Base-by-base conservation (phyloP, 2,797 vertebrate genomes). In the Anguilla anguilla region DNA sequence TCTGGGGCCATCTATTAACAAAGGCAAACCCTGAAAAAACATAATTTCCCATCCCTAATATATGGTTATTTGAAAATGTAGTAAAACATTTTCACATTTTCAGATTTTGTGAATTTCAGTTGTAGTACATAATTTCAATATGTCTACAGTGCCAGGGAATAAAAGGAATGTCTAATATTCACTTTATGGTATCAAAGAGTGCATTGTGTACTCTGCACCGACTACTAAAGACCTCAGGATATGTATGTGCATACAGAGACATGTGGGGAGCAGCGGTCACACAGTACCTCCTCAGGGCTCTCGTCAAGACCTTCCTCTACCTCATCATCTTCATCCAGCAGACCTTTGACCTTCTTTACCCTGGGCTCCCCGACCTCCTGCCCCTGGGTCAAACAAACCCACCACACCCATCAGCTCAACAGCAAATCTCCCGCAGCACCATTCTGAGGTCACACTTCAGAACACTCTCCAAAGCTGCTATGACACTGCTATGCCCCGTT, bases 281-380 rank as follows among this genome's bases (percentile, higher is more conserved):
- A 77, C 5, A 51, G 1, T 93, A 97, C 98, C 90, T 96, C 96
- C 83, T 97, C 96, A 2, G 91, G 89, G 59, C 61, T 85, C 67
- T 97, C 97, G 74, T 96, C 96, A 53, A 90, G 89, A 0, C 89
- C 95, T 86, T 96, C 96, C 6, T 89, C 88, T 72, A 17, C 92
- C 83, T 91, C 64, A 13, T 89, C 90, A 0, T 90, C 86, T 0
- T 89, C 91, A 1, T 77, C 94, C 86, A 92, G 91, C 89, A 95
- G 89, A 25, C 57, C 93, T 95, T 96, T 99, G 51, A 91, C 96
- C 92, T 97, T 99, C 94, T 99, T 99, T 87, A 90, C 91, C 69
- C 94, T 92, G 31, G 98, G 98, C 87, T 98, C 98, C 15, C 96
- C 97, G 0, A 91, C 86, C 25, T 97, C 97, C 92, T 95, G 95